Conservation (phyloP, 1,140 invertebrate species). For the Drosophila sturtevanti region DNA sequence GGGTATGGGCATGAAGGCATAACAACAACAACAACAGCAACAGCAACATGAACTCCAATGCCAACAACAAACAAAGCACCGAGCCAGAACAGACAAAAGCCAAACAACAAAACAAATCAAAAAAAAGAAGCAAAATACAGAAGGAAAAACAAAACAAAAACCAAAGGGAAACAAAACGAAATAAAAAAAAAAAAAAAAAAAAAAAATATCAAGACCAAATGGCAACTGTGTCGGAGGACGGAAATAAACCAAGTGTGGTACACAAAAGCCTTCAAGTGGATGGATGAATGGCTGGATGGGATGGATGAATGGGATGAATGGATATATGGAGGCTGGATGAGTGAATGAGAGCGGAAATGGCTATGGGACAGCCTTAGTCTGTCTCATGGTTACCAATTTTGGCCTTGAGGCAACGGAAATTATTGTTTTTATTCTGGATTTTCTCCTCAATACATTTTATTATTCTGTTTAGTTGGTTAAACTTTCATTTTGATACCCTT, state of each 20-base stretch:
- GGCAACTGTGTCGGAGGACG: constrained; percentile 62
- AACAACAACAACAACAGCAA: no score
- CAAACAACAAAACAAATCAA: constrained; percentile 47
- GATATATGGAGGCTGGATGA: constrained; percentile 27
- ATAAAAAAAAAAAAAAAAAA: constrained; percentile 36
- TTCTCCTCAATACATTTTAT: constrained; percentile 10
- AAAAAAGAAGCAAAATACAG: constrained; percentile 16
- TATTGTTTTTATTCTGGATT: constrained; percentile 70
- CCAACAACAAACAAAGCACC: neutral
- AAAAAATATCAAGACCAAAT: constrained; percentile 47
- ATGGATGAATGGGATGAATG: constrained; percentile 19
- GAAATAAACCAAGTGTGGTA: constrained; percentile 65
- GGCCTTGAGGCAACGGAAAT: constrained; percentile 57
- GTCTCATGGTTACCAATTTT: constrained; percentile 29
- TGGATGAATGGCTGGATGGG: constrained; percentile 42
- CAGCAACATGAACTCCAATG: no score
- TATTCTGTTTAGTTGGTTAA: constrained; percentile 25
- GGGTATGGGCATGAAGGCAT: neutral
- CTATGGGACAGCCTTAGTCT: constrained; percentile 45
- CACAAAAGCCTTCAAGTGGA: constrained; percentile 58
- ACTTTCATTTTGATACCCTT: constrained; percentile 24
- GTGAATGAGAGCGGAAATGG: constrained; percentile 53
- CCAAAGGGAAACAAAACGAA: constrained; percentile 13
- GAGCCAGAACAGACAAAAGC: constrained; percentile 24
- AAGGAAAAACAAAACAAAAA: constrained; percentile 19